phyloP scores from a whole-genome alignment of 1,140 invertebrate species.

The Macrostomum lignano region DNA sequence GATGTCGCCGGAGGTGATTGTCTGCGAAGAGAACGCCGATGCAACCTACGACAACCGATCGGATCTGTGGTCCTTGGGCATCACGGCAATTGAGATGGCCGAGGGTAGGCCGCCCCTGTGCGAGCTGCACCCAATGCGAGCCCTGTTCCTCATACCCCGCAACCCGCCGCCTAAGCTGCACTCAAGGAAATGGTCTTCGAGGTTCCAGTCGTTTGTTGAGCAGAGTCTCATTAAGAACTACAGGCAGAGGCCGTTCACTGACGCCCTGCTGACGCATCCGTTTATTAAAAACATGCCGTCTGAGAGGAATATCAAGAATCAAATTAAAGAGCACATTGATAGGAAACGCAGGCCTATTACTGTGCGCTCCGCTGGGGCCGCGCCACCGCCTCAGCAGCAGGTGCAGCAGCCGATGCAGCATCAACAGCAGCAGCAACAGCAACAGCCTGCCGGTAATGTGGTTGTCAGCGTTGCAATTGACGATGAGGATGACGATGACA shows the following conservation, averaged over 20 bases:
- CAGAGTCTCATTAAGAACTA: constrained; percentile 72
- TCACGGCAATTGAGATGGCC: constrained; percentile 96
- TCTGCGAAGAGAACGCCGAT: constrained; percentile 96
- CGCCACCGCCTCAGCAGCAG: too few relatives aligned
- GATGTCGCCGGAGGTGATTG: constrained; percentile 69
- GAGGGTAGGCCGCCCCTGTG: constrained; percentile 72
- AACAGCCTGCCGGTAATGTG: too few relatives aligned
- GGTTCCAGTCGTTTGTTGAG: constrained; percentile 41
- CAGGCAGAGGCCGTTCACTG: constrained; percentile 55
- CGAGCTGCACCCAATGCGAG: constrained; percentile 97
- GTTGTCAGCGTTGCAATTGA: too few relatives aligned
- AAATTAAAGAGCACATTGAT: constrained; percentile 96
- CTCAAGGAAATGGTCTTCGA: constrained; percentile 1
- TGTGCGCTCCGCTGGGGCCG: too few relatives aligned
- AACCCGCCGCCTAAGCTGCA: constrained; percentile 67
- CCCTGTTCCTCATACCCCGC: constrained; percentile 84
- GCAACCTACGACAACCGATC: constrained; percentile 96
- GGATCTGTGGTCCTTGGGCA: constrained; percentile 89
- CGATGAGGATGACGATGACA: too few relatives aligned
- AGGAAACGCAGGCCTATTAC: constrained; percentile 25
- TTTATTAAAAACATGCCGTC: constrained; percentile 92
- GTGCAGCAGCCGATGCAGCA: too few relatives aligned
- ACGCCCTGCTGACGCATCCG: constrained; percentile 76
- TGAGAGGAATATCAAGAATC: constrained; percentile 80
- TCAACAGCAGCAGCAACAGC: too few relatives aligned